These are phyloP conservation scores for Galerucella nymphaeae DNA, from an alignment of 2,888 invertebrate species.

Conservation along the genomic window DNA sequence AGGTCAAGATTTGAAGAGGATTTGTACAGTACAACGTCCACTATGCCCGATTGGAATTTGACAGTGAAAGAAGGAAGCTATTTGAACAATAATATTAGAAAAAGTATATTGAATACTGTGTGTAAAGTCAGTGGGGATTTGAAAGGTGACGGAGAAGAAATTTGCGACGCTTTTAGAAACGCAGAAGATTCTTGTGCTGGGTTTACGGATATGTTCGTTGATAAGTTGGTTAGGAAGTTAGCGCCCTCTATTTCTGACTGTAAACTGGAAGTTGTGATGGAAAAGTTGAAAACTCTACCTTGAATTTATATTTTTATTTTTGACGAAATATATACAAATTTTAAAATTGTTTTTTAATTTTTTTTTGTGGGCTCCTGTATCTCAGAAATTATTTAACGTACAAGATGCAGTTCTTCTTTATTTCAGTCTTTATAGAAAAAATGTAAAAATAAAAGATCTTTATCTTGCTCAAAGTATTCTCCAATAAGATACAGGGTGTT, in stretches of 20 bases:
- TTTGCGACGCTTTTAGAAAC: conserved; percentile 22
- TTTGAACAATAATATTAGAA: neutral
- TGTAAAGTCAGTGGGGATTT: conserved; percentile 5
- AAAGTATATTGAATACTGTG: conserved; percentile 4
- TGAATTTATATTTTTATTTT: neutral
- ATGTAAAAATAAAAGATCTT: no score
- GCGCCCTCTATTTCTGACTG: conserved; percentile 27
- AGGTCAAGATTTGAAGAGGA: conserved; percentile 80
- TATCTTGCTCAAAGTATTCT: no score
- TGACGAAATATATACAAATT: neutral
- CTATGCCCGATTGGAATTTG: conserved; percentile 33
- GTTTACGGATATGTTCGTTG: conserved; percentile 30
- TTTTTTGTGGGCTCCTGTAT: no score
- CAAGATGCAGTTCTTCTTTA: no score
- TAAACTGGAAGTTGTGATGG: conserved; percentile 24
- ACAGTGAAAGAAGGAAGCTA: conserved; percentile 19
- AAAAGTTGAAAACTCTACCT: conserved; percentile 3
- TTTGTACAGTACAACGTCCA: conserved; percentile 6
- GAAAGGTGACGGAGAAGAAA: conserved; percentile 3
- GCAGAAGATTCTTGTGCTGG: conserved; percentile 32
- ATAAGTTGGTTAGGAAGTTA: conserved; percentile 22
- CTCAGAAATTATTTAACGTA: no score
- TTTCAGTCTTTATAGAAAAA: no score
- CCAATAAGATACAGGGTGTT: no score
- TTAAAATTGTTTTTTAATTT: no score